Base-by-base conservation (phyloP, 2,113 vertebrate species). In the Archocentrus centrarchus region DNA sequence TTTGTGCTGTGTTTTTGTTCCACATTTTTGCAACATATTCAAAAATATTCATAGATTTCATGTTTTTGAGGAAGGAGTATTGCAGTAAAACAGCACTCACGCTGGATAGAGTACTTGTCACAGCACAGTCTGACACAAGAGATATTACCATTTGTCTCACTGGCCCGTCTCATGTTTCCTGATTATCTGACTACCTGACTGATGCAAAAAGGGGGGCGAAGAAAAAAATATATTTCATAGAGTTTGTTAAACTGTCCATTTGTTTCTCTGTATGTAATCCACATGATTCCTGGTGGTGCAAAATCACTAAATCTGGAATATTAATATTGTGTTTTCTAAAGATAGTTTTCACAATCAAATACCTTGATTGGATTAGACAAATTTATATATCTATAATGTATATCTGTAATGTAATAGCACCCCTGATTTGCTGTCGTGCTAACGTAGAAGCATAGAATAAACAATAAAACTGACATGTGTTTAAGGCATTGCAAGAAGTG, bases 31-130 rank as follows among this genome's bases (percentile, higher is more conserved):
- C 15, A 86, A 87, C 73, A 87, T 80, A 92, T 86, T 86, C 44
- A 86, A 89, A 89, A 62, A 85, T 88, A 90, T 92, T 92, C 88
- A 86, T 88, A 66, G 39, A 39, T 86, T 81, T 85, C 11, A 22
- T 63, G 53, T 83, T 84, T 87, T 66, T 35, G 2, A 44, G 41
- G 9, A 35, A 58, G 3, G 18, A 73, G 11, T 27, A 6, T 82
- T 55, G 8, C 47, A 39, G 47, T 53, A 75, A 88, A 76, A 81
- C 37, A 35, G 37, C 64, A 62, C 35, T 76, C 13, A 14, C 58
- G 47, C 78, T 63, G 61, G 35, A 84, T 41, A 14, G 50, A 79
- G 37, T 62, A 39, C 68, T 76, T 79, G 57, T 75, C 73, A 37
- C 57, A 22, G 47, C 73, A 3, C 2, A 0, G 5, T 17, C 60